These are phyloP conservation scores for Thecocarcelia acutangulata DNA, from an alignment of 2,888 invertebrate genomes.

Conservation along the genomic window DNA sequence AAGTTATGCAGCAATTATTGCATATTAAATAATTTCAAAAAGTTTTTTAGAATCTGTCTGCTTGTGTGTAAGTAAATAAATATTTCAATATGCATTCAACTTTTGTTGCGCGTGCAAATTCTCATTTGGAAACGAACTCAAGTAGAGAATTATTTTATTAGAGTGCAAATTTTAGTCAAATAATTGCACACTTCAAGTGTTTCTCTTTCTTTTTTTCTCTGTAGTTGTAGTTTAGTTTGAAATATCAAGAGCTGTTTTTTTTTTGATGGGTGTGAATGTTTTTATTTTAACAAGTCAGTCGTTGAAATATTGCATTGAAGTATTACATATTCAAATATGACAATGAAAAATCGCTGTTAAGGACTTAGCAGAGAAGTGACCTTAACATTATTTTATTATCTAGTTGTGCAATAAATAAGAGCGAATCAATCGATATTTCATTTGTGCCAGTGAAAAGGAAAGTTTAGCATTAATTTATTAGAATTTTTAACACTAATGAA, in stretches of 20 bases:
- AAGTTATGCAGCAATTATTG: conserved; percentile 18
- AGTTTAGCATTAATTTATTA: too few relatives aligned
- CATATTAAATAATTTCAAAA: background rate
- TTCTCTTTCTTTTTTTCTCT: background rate
- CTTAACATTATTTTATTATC: conserved; percentile 17
- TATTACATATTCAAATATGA: conserved; percentile 32
- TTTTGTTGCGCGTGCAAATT: background rate
- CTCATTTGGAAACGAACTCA: conserved; percentile 19
- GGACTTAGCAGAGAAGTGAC: background rate
- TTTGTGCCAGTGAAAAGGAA: too few relatives aligned
- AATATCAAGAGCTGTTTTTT: conserved; percentile 16
- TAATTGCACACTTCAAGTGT: conserved; percentile 53
- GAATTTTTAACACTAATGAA: too few relatives aligned
- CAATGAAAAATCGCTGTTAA: conserved; percentile 29
- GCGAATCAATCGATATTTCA: background rate
- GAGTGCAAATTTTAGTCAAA: conserved; percentile 52
- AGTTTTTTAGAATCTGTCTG: too few relatives aligned
- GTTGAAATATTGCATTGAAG: conserved; percentile 28
- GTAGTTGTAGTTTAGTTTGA: background rate
- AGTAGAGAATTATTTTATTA: conserved; percentile 37
- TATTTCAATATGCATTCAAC: background rate
- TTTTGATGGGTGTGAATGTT: conserved; percentile 45
- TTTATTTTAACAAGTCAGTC: conserved; percentile 25
- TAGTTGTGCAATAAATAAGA: background rate
- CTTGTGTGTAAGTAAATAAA: background rate